A percentile compares a stretch with the other conserved stretches of the same genome.
These are phyloP conservation scores for Cyclina sinensis DNA, from an alignment of 1,140 invertebrate genomes.

Conservation along the genomic window DNA sequence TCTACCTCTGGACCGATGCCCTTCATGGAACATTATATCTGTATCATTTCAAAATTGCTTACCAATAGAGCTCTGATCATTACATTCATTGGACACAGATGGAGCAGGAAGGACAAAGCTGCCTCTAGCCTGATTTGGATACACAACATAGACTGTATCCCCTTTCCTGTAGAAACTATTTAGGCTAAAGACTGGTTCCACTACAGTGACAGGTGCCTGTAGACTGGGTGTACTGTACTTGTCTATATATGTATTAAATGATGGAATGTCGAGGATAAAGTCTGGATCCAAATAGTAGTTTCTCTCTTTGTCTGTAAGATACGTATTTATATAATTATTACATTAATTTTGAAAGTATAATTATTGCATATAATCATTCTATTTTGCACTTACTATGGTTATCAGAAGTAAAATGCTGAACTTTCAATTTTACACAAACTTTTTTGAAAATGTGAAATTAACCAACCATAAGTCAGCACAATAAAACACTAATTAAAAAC, in stretches of 20 bases:
- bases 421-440: no score
- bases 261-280: slow-evolving; percentile 54
- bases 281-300: slow-evolving; percentile 72
- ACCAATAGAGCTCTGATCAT: slow-evolving; percentile 58
- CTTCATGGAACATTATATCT: no score
- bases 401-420: no score
- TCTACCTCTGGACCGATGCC: no score
- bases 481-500: no score
- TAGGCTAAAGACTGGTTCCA: slow-evolving; percentile 25
- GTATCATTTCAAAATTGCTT: neutral
- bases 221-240: slow-evolving; percentile 63
- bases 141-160: slow-evolving; percentile 60
- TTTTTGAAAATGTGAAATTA: no score
- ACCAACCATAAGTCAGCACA: no score
- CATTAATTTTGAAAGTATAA: no score
- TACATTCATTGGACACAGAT: slow-evolving; percentile 36
- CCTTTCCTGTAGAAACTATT: slow-evolving; percentile 60
- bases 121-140: slow-evolving; percentile 46
- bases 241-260: slow-evolving; percentile 63
- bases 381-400: no score
- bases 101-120: slow-evolving; percentile 24
- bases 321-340: no score
- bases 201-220: neutral
- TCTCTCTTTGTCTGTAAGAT: slow-evolving; percentile 67
- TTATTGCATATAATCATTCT: no score